These are phyloP conservation scores for Cyrtodaria siliqua DNA, from an alignment of 2,888 invertebrate species.

Conservation along the genomic window DNA sequence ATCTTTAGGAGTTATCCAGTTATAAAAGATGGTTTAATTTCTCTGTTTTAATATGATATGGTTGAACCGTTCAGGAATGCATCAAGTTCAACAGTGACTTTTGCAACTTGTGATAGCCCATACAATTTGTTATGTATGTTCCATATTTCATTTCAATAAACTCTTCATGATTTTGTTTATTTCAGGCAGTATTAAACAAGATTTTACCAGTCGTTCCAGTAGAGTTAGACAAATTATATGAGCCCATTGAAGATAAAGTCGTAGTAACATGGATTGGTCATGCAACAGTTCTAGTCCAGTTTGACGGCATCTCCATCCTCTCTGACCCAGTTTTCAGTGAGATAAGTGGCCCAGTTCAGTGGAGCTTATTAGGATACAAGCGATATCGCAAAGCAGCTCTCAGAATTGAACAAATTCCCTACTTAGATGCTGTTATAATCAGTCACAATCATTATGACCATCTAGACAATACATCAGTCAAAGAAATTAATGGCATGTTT, in stretches of 20 bases:
- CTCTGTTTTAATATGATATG: no score
- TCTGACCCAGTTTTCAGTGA: slow-evolving; percentile 87
- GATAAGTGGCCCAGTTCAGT: slow-evolving; percentile 79
- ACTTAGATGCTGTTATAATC: slow-evolving; percentile 86
- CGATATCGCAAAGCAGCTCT: slow-evolving; percentile 82
- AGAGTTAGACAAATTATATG: slow-evolving; percentile 55
- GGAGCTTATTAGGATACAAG: slow-evolving; percentile 79
- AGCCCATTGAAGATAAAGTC: slow-evolving; percentile 70
- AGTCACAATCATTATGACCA: slow-evolving; percentile 87
- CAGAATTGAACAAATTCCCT: slow-evolving; percentile 84
- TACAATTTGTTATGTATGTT: no score
- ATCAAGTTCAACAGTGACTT: no score
- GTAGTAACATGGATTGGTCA: slow-evolving; percentile 87
- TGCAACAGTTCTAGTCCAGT: slow-evolving; percentile 86
- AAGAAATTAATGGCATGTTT: slow-evolving; percentile 67
- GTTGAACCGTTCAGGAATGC: no score
- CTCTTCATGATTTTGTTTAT: no score
- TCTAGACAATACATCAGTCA: slow-evolving; percentile 83
- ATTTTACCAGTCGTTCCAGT: slow-evolving; percentile 76
- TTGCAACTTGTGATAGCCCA: no score
- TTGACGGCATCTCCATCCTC: slow-evolving; percentile 85
- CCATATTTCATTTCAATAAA: no score
- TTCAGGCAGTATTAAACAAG: no score
- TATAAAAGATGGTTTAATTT: no score
- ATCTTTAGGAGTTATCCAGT: no score